phyloP scores from a whole-genome alignment of 2,888 invertebrate species.

The Cosmopolites sordidus region DNA sequence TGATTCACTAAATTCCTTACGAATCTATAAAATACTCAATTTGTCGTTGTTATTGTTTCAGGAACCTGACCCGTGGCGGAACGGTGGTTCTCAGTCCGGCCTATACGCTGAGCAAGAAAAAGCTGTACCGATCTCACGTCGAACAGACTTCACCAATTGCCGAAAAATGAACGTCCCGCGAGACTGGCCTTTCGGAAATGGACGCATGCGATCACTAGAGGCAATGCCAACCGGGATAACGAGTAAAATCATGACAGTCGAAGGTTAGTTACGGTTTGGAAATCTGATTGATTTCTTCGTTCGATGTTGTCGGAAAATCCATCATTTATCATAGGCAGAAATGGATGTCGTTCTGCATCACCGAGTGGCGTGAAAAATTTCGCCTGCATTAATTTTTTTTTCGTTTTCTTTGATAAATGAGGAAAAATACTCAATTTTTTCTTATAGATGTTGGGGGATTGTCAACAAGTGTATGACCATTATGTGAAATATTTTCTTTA shows the following conservation, averaged over 20 bases:
- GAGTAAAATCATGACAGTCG: not conserved
- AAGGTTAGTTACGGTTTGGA: not conserved
- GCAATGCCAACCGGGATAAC: no score
- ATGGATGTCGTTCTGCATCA: not conserved
- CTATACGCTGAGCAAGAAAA: slow-evolving; percentile 87
- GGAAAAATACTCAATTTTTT: no score
- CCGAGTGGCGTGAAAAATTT: not conserved
- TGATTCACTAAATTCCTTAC: no score
- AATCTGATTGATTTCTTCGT: not conserved
- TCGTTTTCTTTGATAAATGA: no score
- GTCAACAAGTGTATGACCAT: no score
- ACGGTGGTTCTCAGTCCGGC: slow-evolving; percentile 86
- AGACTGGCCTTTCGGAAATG: slow-evolving; percentile 19
- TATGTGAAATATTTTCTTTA: no score
- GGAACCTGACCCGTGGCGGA: slow-evolving; percentile 75
- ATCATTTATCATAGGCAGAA: not conserved
- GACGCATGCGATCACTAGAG: not conserved
- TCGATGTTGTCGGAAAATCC: not conserved
- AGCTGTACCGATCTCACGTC: slow-evolving; percentile 73
- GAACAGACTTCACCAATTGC: slow-evolving; percentile 30
- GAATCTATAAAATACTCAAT: no score
- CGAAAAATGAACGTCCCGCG: slow-evolving; percentile 23
- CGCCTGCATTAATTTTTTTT: no score
- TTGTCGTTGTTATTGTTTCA: no score
- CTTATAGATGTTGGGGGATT: no score